Evolutionary conservation across 2,113 vertebrate genomes (phyloP), one percentile per base, ranked within the genome.

Genomic region (Maccullochella peelii): DNA sequence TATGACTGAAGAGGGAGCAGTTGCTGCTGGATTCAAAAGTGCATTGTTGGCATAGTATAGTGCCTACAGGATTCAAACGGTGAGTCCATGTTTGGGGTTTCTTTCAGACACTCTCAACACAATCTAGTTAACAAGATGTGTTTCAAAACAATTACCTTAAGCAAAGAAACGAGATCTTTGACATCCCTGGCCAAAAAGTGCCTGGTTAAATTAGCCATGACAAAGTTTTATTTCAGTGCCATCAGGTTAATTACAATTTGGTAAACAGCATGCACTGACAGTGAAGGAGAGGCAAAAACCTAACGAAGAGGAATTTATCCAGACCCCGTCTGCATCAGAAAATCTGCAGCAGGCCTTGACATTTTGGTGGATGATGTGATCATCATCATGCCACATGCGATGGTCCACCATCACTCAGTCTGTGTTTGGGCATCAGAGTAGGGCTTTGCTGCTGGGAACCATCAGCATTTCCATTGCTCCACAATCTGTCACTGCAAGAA

Each of bases 361-460:
- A 88, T 91, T 91, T 92, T 73, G 77, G 77, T 67, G 83, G 57
- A 88, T 90, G 86, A 89, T 70, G 73, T 81, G 86, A 83, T 83
- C 89, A 80, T 91, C 83, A 88, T 88, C 84, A 54, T 86, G 80
- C 80, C 54, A 83, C 69, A 80, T 83, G 57, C 69, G 77, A 68
- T 83, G 61, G 84, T 86, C 65, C 73, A 90, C 82, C 74, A 89
- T 90, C 83, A 77, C 77, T 89, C 87, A 83, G 70, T 75, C 83
- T 83, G 85, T 79, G 76, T 85, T 88, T 77, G 77, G 66, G 83
- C 84, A 91, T 88, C 80, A 86, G 42, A 89, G 85, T 67, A 74
- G 77, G 44, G 86, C 84, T 92, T 86, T 86, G 79, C 74, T 85
- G 86, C 82, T 77, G 68, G 66, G 23, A 86, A 84, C 79, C 81